Evolutionary conservation across 2,797 vertebrate genomes (phyloP).

Genomic region (Limnodromus scolopaceus): DNA sequence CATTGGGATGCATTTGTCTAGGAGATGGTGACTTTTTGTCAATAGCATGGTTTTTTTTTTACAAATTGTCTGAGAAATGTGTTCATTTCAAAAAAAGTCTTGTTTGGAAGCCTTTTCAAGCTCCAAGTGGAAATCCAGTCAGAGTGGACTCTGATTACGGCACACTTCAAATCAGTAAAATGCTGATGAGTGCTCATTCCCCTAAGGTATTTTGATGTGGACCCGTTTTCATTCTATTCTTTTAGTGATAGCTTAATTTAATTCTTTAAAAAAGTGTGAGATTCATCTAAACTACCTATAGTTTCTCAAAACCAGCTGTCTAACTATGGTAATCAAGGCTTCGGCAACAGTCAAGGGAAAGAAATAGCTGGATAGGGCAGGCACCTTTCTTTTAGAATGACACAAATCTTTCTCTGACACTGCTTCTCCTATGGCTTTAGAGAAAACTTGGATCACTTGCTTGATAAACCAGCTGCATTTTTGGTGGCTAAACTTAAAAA

Average conservation of each 20-base stretch:
- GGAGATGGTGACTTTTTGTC: not conserved
- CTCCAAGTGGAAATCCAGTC: not conserved
- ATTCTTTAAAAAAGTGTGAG: not conserved
- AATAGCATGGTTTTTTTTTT: not conserved
- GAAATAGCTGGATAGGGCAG: not conserved
- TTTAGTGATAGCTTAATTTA: not conserved
- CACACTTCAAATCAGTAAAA: constrained; percentile 26
- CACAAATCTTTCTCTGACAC: not conserved
- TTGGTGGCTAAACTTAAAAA: not conserved
- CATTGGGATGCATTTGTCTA: not conserved
- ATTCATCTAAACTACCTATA: not conserved
- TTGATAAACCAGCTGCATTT: not conserved
- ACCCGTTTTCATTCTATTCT: not conserved
- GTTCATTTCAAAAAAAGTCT: not conserved
- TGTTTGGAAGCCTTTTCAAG: not conserved
- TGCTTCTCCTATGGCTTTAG: not conserved
- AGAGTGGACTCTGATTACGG: not conserved
- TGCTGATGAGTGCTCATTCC: not conserved
- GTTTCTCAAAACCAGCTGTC: not conserved
- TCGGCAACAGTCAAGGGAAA: not conserved
- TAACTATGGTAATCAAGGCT: not conserved
- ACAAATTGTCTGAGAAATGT: not conserved
- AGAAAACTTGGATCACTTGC: not conserved
- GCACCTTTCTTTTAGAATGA: not conserved
- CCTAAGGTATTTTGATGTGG: not conserved